These are phyloP conservation scores for Lypha dubia DNA, from an alignment of 2,888 invertebrate genomes.

Conservation along the genomic window DNA sequence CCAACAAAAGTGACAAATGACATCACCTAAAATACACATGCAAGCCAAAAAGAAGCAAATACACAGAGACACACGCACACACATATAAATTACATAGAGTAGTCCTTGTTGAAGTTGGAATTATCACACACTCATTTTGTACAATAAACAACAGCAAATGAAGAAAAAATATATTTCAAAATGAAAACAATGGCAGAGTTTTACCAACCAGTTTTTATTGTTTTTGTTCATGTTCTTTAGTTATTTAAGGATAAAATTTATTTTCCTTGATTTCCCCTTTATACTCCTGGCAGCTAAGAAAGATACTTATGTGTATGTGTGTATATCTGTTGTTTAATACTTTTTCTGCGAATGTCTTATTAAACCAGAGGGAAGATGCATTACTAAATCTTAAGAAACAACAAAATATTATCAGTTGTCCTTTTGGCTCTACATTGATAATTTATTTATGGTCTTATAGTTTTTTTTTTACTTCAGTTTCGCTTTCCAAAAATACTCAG, in stretches of 20 bases:
- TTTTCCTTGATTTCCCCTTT: constrained; percentile 34
- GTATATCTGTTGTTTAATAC: constrained; percentile 22
- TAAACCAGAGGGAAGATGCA: background rate
- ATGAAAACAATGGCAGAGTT: constrained; percentile 50
- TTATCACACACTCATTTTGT: constrained; percentile 69
- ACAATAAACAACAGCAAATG: constrained; percentile 33
- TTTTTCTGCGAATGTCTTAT: background rate
- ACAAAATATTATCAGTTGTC: constrained; percentile 53
- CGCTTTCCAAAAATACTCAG: constrained; percentile 3
- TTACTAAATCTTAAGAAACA: constrained; percentile 2
- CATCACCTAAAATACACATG: constrained; percentile 22
- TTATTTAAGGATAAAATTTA: constrained; percentile 69
- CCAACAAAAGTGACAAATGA: constrained; percentile 46
- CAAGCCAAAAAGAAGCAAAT: background rate
- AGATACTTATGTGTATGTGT: no score
- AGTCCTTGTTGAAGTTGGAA: constrained; percentile 66
- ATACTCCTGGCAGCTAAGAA: constrained; percentile 26
- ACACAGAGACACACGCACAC: background rate
- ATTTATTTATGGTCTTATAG: constrained; percentile 69
- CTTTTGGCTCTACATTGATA: constrained; percentile 53
- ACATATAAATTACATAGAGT: background rate
- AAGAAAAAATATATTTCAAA: background rate
- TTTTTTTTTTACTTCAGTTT: constrained; percentile 18
- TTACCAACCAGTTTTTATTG: background rate
- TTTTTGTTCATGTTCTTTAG: constrained; percentile 28